These are phyloP conservation scores for Oceanodroma tethys DNA, from an alignment of 2,113 vertebrate genomes.

Conservation along the genomic window DNA sequence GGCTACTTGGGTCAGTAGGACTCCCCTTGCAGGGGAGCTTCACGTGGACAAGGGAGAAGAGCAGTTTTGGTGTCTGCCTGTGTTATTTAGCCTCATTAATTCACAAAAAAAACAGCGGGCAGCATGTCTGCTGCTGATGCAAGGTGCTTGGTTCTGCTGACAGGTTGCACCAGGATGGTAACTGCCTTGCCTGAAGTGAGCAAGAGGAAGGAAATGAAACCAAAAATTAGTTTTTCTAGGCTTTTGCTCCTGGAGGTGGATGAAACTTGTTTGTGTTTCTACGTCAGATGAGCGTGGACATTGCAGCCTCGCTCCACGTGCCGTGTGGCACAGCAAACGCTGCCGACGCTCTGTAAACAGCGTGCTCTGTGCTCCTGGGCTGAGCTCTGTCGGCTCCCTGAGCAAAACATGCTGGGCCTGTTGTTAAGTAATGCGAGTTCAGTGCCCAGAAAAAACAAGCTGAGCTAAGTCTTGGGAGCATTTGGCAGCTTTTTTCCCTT, in stretches of 20 bases:
- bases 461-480: background rate
- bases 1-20: background rate
- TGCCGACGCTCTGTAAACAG: background rate
- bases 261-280: background rate
- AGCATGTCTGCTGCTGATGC: background rate
- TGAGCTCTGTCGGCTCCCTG: background rate
- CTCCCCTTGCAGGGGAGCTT: background rate
- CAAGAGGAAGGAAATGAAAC: background rate
- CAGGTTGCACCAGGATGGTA: background rate
- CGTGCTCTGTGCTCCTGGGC: background rate
- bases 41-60: background rate
- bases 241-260: background rate
- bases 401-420: background rate
- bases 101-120: background rate
- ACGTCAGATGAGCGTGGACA: rapidly evolving
- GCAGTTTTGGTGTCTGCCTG: background rate
- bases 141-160: background rate
- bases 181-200: background rate
- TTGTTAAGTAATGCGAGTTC: background rate
- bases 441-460: background rate
- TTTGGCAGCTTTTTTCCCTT: background rate
- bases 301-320: background rate
- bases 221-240: background rate
- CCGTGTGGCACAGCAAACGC: rapidly evolving
- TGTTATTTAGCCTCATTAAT: background rate